Conservation (phyloP, 2,888 invertebrate genomes). For the Aphrophora alni region DNA sequence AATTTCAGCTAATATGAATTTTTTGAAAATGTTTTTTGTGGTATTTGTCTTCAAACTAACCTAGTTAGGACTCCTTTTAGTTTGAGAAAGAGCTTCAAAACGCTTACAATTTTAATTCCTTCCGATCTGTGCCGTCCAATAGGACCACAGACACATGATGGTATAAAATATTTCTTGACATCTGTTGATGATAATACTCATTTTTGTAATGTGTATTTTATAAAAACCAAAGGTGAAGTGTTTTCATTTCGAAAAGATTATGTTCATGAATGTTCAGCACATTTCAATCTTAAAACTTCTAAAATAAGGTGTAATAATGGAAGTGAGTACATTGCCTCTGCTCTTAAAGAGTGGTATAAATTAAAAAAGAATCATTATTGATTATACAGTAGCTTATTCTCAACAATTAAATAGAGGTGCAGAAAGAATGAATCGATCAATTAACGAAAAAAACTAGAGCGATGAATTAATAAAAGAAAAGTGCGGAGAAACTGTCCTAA, state of each 20-base stretch:
- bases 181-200: slow-evolving; percentile 38
- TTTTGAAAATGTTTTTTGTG: slow-evolving; percentile 16
- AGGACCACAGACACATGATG: slow-evolving; percentile 8
- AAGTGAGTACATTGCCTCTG: slow-evolving; percentile 40
- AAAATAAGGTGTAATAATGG: slow-evolving; percentile 43
- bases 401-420: slow-evolving; percentile 44
- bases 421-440: slow-evolving; percentile 45
- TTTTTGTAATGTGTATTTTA: slow-evolving; percentile 19
- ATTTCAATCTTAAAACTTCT: slow-evolving; percentile 11
- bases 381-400: slow-evolving; percentile 41
- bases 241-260: slow-evolving; percentile 28
- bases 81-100: slow-evolving; percentile 25
- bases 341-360: slow-evolving; percentile 40
- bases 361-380: slow-evolving; percentile 41
- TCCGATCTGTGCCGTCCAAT: slow-evolving; percentile 36
- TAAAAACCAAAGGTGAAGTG: slow-evolving; percentile 36
- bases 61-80: slow-evolving; percentile 27
- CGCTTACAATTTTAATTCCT: slow-evolving; percentile 33
- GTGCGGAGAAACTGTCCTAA: slow-evolving; percentile 53
- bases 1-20: slow-evolving; percentile 2
- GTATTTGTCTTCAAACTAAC: slow-evolving; percentile 27
- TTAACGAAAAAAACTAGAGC: slow-evolving; percentile 49
- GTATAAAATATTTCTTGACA: slow-evolving; percentile 28
- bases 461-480: slow-evolving; percentile 48
- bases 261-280: neutral